Evolutionary conservation across 2,797 vertebrate species (phyloP), one percentile per base, ranked within the genome.

Genomic region (Avahi laniger): DNA sequence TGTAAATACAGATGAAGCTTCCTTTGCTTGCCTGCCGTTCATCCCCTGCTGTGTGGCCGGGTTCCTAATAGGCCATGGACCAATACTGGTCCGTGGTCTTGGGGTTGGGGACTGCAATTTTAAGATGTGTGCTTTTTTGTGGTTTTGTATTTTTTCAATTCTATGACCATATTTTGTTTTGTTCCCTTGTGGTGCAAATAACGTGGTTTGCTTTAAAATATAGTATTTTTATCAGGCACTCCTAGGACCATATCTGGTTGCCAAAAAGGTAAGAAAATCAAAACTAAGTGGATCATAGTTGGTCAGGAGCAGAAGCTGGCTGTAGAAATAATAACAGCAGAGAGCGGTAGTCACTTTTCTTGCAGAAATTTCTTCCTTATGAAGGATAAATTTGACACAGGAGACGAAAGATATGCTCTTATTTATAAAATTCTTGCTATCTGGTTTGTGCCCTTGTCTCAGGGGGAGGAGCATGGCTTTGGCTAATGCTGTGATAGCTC

Each of bases 121-220:
- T 59, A 59, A 59, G 6, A 0, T 75, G 35, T 48, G 1, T 82
- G 35, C 35, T 89, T 48, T 97, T 72, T n/a, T 87, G 28, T 76
- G 70, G 38, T 2, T 81, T 93, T 65, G 18, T 28, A 4, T 52
- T 63, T 91, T 41, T 85, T 48, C 26, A 48, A 5, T 46, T 38
- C 61, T 2, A 8, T 35, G 73, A n/a, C 50, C 22, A 8, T 26
- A 3, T 26, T 89, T 72, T 63, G 57, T 69, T 59, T 52, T 43
- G 10, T 67, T 75, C 9, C 9, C 41, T 84, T 94, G 63, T 78
- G 70, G 57, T 76, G 2, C 63, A 83, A 87, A 20, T 43, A 70
- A 70, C 7, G 2, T 89, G 33, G 20, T 83, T 94, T 92, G 12
- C 38, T 96, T 94, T 43, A 33, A 61, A 86, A 89, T 95, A 33